Conservation (phyloP, 2,888 invertebrate species). For the Rhynchonema sp. region DNA sequence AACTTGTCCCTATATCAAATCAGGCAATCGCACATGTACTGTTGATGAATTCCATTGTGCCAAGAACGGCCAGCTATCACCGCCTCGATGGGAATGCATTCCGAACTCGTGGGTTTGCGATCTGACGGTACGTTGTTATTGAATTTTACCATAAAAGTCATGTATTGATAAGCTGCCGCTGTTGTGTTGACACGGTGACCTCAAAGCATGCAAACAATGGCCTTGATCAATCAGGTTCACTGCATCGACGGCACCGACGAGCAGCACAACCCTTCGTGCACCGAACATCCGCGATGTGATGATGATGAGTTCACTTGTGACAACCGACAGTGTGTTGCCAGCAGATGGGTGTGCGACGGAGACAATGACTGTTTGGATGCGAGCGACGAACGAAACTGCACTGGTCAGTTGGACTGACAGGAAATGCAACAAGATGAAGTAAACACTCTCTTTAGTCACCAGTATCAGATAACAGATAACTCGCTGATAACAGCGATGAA, state of each 20-base stretch:
- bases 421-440: too few relatives aligned
- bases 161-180: too few relatives aligned
- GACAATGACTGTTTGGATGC: constrained; percentile 94
- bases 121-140: too few relatives aligned
- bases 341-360: constrained; percentile 82
- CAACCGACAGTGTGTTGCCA: constrained; percentile 74
- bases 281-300: constrained; percentile 28
- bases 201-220: too few relatives aligned
- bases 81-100: constrained; percentile 56
- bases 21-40: constrained; percentile 70
- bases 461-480: too few relatives aligned
- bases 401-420: too few relatives aligned
- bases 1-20: too few relatives aligned
- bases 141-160: too few relatives aligned
- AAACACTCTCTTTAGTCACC: too few relatives aligned
- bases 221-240: too few relatives aligned
- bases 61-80: constrained; percentile 16
- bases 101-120: constrained; percentile 76
- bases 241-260: constrained; percentile 96
- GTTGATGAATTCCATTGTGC: constrained; percentile 23
- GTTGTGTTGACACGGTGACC: too few relatives aligned
- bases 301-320: constrained; percentile 28
- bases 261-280: constrained; percentile 16
- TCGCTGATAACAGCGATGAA: too few relatives aligned
- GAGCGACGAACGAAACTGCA: constrained; percentile 56